Percentiles rank a stretch among this genome's conserved stretches.
These are phyloP conservation scores for Chlorops oryzae DNA, from an alignment of 1,140 invertebrate genomes.

Conservation along the genomic window DNA sequence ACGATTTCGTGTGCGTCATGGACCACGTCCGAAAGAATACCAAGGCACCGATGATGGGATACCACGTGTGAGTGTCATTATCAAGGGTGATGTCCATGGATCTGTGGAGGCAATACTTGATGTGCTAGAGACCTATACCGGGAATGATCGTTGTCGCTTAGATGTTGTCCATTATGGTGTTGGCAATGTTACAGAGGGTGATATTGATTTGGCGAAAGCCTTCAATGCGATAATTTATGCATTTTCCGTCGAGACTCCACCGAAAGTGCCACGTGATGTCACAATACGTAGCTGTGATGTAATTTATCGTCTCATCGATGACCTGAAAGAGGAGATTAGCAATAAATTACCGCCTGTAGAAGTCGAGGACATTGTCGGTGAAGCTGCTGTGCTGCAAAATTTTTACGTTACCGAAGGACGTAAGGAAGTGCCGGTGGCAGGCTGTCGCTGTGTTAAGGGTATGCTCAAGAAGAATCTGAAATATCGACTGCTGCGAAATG, in stretches of 20 bases:
- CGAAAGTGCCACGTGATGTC: conserved; percentile 50
- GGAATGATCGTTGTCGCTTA: conserved; percentile 65
- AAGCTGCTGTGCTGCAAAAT: conserved; percentile 78
- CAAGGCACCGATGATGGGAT: conserved; percentile 40
- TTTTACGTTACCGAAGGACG: conserved; percentile 77
- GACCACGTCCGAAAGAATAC: conserved; percentile 53
- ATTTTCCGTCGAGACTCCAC: conserved; percentile 68
- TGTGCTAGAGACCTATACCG: conserved; percentile 81
- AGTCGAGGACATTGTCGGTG: conserved; percentile 73
- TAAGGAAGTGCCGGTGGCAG: conserved; percentile 80
- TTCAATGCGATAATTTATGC: conserved; percentile 83
- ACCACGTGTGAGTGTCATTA: conserved; percentile 54
- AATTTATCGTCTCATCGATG: conserved; percentile 87
- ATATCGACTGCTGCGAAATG: conserved; percentile 66
- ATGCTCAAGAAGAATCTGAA: conserved; percentile 61
- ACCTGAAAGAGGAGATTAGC: conserved; percentile 75
- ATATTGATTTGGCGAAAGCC: conserved; percentile 77
- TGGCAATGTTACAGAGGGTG: conserved; percentile 73
- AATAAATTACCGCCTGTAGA: conserved; percentile 62
- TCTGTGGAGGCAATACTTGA: conserved; percentile 92
- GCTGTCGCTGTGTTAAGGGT: conserved; percentile 78
- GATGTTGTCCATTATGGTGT: conserved; percentile 87
- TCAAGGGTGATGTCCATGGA: conserved; percentile 77
- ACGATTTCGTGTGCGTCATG: conserved; percentile 47
- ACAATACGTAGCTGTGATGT: conserved; percentile 69